phyloP scores from a whole-genome alignment of 1,140 invertebrate species.

The Bursaphelenchus mucronatus region DNA sequence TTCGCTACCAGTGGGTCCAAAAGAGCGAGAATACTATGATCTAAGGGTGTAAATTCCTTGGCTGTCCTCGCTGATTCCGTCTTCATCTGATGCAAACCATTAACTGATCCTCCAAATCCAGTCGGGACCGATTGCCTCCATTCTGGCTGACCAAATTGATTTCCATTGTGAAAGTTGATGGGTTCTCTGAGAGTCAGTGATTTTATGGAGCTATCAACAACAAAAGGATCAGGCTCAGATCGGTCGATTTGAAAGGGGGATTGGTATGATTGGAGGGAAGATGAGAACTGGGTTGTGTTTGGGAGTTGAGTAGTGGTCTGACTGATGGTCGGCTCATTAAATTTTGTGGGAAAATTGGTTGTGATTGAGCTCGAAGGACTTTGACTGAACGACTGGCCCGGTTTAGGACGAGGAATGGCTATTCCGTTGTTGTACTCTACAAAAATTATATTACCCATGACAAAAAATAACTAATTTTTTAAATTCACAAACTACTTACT shows the following conservation, averaged over 20 bases:
- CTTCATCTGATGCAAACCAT: neutral
- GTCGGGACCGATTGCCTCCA: neutral
- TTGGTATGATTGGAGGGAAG: neutral
- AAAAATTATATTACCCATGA: conserved; percentile 13
- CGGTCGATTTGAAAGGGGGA: neutral
- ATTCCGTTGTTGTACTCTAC: conserved; percentile 43
- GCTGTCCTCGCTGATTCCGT: neutral
- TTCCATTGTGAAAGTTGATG: neutral
- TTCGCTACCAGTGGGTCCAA: conserved; percentile 13
- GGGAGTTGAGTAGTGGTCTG: neutral
- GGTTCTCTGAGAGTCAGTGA: neutral
- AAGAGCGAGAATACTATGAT: conserved; percentile 9
- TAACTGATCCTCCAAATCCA: too few relatives aligned
- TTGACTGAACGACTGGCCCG: conserved; percentile 13
- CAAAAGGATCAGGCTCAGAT: conserved; percentile 14
- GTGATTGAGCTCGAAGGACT: neutral
- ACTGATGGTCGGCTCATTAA: neutral
- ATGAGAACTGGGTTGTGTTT: conserved; percentile 11
- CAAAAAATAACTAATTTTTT: neutral
- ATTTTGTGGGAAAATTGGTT: neutral
- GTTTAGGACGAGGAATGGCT: conserved; percentile 44
- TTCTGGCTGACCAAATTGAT: too few relatives aligned
- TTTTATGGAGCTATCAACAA: conserved; percentile 1
- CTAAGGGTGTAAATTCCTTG: conserved; percentile 3
- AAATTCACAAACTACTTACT: neutral